Conservation (phyloP, 30 jellyfish, hydroid and myxozoan genomes). For the Hydractinia symbiolongicarpus region DNA sequence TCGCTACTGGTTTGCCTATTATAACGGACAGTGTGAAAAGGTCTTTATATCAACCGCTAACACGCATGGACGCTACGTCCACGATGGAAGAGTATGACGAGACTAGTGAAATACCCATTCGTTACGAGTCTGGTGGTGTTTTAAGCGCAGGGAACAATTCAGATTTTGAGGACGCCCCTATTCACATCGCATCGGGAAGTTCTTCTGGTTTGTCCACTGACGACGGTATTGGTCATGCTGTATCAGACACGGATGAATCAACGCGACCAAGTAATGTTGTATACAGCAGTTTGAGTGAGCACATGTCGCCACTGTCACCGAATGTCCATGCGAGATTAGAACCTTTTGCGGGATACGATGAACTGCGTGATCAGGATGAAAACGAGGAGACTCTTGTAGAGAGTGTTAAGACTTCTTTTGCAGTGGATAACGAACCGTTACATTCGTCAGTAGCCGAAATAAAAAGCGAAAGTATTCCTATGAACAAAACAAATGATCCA, state of each 20-base stretch:
- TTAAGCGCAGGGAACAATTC: background rate
- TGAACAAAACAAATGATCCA: too few species aligned
- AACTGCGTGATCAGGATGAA: too few species aligned
- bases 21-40: conserved; percentile 21
- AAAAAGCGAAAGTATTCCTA: too few species aligned
- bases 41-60: background rate
- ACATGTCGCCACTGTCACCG: conserved; percentile 30
- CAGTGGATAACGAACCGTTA: too few species aligned
- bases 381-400: too few species aligned
- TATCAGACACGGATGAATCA: conserved; percentile 31
- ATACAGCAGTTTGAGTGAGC: conserved; percentile 48
- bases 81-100: background rate
- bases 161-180: conserved; percentile 36
- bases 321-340: background rate
- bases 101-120: background rate
- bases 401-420: too few species aligned
- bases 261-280: conserved; percentile 40
- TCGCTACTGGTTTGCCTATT: conserved; percentile 85
- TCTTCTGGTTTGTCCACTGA: conserved; percentile 47
- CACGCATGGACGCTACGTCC: background rate
- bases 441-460: too few species aligned
- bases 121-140: background rate
- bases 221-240: conserved; percentile 21
- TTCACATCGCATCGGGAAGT: background rate
- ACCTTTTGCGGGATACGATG: too few species aligned